These are phyloP conservation scores for Dinoponera quadriceps DNA, from an alignment of 1,140 invertebrate species.

Conservation along the genomic window DNA sequence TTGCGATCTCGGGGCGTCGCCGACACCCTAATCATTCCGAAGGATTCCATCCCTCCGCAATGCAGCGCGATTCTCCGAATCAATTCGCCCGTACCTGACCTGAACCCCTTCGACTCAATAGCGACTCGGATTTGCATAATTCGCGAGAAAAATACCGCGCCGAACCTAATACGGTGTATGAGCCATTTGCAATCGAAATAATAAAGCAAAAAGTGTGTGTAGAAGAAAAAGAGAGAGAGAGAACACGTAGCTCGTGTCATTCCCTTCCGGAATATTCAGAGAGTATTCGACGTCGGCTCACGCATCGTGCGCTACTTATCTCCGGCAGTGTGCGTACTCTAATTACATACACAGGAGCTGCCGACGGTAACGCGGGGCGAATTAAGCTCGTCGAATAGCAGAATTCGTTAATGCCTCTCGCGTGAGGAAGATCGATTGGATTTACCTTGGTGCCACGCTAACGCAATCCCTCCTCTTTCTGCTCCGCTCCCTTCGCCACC, in stretches of 20 bases:
- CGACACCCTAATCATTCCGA: constrained; percentile 59
- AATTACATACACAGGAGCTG: constrained; percentile 44
- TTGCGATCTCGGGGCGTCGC: constrained; percentile 40
- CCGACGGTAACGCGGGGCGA: constrained; percentile 32
- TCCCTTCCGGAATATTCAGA: constrained; percentile 1
- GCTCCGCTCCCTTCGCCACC: constrained; percentile 29
- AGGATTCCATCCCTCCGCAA: constrained; percentile 22
- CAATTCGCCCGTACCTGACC: constrained; percentile 58
- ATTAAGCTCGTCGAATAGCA: constrained; percentile 69
- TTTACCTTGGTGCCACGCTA: constrained; percentile 70
- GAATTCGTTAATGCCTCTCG: constrained; percentile 74
- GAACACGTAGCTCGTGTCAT: neutral
- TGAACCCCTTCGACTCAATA: constrained; percentile 47
- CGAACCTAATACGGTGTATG: constrained; percentile 10
- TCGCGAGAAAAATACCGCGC: constrained; percentile 30
- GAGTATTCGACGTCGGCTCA: constrained; percentile 2
- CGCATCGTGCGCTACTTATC: constrained; percentile 26
- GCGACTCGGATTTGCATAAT: constrained; percentile 56
- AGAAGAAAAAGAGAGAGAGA: neutral
- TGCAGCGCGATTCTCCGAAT: constrained; percentile 60
- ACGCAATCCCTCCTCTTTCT: constrained; percentile 58
- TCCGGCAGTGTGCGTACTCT: constrained; percentile 28
- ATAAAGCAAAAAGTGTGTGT: constrained; percentile 7
- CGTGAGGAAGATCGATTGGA: constrained; percentile 75
- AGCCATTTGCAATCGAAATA: constrained; percentile 23